Evolutionary conservation across 2,797 vertebrate genomes (phyloP), one percentile per base, ranked within the genome.

Genomic region (Dendrocincla tyrannina): DNA sequence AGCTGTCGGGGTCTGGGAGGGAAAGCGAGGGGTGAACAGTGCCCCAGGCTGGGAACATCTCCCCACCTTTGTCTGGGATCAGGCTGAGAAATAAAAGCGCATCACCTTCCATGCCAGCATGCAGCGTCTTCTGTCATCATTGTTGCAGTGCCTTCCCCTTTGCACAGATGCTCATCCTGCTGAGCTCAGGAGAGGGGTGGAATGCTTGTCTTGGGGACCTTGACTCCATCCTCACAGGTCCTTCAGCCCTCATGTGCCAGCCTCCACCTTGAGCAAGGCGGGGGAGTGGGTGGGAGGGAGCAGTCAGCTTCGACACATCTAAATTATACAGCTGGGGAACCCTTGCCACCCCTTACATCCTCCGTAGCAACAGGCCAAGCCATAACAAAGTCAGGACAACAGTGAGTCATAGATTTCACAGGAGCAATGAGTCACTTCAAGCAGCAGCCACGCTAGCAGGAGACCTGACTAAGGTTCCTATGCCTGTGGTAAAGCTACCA

Each of bases 341-440:
- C 78, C 66, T 80, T 5, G 2, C 75, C 87, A 55, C 70, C 78
- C 52, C 81, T 89, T 73, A 76, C 37, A 89, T 89, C 78, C 81
- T 73, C 2, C 1, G 41, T 87, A 81, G 85, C 80, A 93, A 94
- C 13, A 0, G 73, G 78, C 74, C 28, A 72, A 94, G 33, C 77
- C 75, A 56, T 95, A 95, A 93, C 70, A 79, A 72, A 88, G 59
- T 63, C 67, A 88, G 78, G 67, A 74, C 77, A 95, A 90, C 88
- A 95, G 49, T 95, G 95, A 97, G 89, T 94, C 95, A 97, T 53
- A 64, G 74, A 56, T 91, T 91, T 79, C 94, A 85, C 60, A 89
- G 85, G 96, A 77, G 46, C 25, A 8, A 52, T 92, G 95, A 96
- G 85, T 94, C 95, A 96, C 53, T 72, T 49, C 19, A 27, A 86